A percentile compares a stretch with the other conserved stretches of the same genome.
Evolutionary conservation across 2,888 invertebrate genomes (phyloP).

Genomic region (Eumerus sabulonum): DNA sequence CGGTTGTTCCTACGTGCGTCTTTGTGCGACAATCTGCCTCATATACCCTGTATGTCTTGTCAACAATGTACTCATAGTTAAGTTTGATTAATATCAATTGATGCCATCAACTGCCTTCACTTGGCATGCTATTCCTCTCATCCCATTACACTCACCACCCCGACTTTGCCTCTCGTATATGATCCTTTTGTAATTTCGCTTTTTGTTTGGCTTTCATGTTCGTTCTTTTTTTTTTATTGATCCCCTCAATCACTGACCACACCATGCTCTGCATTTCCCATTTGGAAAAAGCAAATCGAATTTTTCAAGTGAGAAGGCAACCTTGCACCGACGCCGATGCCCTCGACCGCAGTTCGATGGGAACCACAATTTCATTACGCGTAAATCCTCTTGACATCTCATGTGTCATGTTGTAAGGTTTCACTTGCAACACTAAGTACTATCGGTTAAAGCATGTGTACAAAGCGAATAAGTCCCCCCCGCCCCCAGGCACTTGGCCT

Average conservation of each 20-base stretch:
- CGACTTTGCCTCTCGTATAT: neutral
- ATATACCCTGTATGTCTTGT: neutral
- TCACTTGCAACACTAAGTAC: conserved; percentile 1
- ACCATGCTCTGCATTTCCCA: conserved; percentile 31
- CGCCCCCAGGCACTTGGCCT: neutral
- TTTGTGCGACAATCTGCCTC: neutral
- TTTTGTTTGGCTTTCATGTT: neutral
- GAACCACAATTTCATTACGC: conserved; percentile 42
- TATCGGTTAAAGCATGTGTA: too few species aligned
- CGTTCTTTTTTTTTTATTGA: conserved; percentile 20
- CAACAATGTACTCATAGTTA: conserved; percentile 42
- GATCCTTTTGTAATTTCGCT: too few species aligned
- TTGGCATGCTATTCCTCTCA: conserved; percentile 48
- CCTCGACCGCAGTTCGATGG: conserved; percentile 47
- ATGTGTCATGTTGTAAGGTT: conserved; percentile 8
- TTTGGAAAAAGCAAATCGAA: conserved; percentile 18
- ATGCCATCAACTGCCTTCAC: conserved; percentile 60
- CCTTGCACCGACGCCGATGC: conserved; percentile 40
- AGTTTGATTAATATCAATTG: conserved; percentile 65
- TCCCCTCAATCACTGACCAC: conserved; percentile 25
- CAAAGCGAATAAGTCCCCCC: too few species aligned
- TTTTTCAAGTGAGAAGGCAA: conserved; percentile 21
- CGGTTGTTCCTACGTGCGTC: too few species aligned
- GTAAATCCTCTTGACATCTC: neutral
- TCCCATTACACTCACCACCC: conserved; percentile 8